phyloP scores from a whole-genome alignment of 2,113 vertebrate genomes.

The Lampris megalopsis region DNA sequence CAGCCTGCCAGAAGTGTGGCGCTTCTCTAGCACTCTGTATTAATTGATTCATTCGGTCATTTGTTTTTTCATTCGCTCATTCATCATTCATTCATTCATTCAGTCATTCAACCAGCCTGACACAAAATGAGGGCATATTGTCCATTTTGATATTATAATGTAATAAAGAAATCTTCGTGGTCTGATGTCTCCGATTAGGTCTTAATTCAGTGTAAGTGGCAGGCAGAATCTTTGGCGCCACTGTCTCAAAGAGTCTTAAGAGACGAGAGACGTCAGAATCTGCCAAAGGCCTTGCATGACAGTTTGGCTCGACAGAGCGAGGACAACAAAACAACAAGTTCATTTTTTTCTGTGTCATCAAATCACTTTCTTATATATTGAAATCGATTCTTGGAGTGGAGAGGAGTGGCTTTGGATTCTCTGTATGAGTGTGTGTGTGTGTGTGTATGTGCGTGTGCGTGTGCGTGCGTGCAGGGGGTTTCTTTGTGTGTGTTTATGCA shows the following conservation, averaged over 20 bases:
- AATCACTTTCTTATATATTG: constrained; percentile 61
- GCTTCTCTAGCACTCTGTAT: constrained; percentile 40
- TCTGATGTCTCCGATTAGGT: constrained; percentile 78
- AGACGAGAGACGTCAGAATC: constrained; percentile 63
- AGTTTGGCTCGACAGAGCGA: constrained; percentile 45
- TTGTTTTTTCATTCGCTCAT: constrained; percentile 24
- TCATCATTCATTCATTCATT: constrained; percentile 40
- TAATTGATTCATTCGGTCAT: constrained; percentile 47
- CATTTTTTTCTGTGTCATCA: constrained; percentile 50
- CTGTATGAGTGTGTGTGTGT: constrained; percentile 36
- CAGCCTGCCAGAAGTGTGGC: constrained; percentile 2
- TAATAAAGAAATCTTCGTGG: constrained; percentile 60
- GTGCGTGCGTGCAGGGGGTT: too few relatives aligned
- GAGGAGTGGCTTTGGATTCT: constrained; percentile 40
- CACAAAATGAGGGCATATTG: constrained; percentile 58
- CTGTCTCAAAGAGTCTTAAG: constrained; percentile 69
- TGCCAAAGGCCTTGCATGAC: constrained; percentile 72
- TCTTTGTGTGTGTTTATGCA: too few relatives aligned
- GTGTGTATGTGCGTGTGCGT: neutral
- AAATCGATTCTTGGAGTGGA: constrained; percentile 52
- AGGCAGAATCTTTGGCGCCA: constrained; percentile 78
- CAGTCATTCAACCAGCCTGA: constrained; percentile 12
- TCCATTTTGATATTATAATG: constrained; percentile 69
- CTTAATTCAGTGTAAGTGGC: constrained; percentile 76
- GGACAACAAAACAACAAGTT: constrained; percentile 64